These are phyloP conservation scores for Yponomeuta sedellus DNA, from an alignment of 2,888 invertebrate species.

Conservation along the genomic window DNA sequence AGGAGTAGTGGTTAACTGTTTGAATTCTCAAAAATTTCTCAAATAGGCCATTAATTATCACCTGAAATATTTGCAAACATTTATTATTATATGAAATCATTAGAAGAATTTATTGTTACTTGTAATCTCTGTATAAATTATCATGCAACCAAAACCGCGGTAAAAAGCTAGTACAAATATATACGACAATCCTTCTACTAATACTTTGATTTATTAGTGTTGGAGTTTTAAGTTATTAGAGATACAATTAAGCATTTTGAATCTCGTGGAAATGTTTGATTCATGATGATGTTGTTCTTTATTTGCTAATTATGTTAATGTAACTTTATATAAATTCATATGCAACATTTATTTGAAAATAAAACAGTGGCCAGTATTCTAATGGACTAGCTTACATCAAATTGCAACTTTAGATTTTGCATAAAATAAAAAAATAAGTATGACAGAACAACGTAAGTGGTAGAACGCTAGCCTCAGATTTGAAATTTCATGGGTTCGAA, in stretches of 20 bases:
- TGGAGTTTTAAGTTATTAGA: neutral
- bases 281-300: neutral
- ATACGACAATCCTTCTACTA: conserved; percentile 9
- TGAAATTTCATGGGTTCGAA: no score
- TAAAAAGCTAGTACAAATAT: neutral
- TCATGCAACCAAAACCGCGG: neutral
- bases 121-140: neutral
- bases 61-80: no score
- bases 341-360: neutral
- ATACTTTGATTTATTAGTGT: neutral
- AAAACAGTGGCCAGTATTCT: neutral
- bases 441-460: no score
- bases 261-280: neutral
- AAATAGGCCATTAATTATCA: no score
- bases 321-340: neutral
- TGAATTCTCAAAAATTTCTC: no score
- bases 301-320: neutral
- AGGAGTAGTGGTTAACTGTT: no score
- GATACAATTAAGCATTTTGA: neutral
- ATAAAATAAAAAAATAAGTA: no score
- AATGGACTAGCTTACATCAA: neutral
- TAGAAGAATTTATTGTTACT: no score
- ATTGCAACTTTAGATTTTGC: neutral
- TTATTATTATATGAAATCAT: no score
- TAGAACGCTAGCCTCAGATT: no score